Percentiles rank a stretch among this genome's conserved stretches.
phyloP scores from a whole-genome alignment of 2,888 invertebrate species.

The Stratiomys singularior region DNA sequence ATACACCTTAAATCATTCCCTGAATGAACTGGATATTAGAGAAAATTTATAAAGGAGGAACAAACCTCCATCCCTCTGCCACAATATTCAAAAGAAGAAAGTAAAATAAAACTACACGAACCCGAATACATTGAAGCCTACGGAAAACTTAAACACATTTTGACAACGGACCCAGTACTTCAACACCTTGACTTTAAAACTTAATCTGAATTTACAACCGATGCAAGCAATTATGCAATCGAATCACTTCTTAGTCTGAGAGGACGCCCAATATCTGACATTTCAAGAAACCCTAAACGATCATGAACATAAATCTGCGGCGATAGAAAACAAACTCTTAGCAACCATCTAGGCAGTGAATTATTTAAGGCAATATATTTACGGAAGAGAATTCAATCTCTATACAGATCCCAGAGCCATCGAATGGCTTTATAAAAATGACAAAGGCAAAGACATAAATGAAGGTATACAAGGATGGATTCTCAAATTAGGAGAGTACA shows the following conservation, averaged over 20 bases:
- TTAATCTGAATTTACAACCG: slow-evolving; percentile 56
- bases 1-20: slow-evolving; percentile 53
- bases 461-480: slow-evolving; percentile 1
- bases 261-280: slow-evolving; percentile 55
- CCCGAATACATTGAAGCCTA: not conserved
- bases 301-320: too few species aligned
- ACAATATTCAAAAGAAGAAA: slow-evolving; percentile 50
- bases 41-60: not conserved
- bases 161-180: not conserved
- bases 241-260: slow-evolving; percentile 56
- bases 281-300: slow-evolving; percentile 10
- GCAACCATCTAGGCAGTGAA: slow-evolving; percentile 58
- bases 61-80: slow-evolving; percentile 48
- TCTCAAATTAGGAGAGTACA: not conserved
- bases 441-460: not conserved
- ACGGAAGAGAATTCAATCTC: not conserved
- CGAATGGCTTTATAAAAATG: not conserved
- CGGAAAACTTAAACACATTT: not conserved
- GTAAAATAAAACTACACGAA: not conserved
- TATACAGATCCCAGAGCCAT: not conserved
- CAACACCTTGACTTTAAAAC: slow-evolving; percentile 57
- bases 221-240: slow-evolving; percentile 55
- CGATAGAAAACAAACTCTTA: slow-evolving; percentile 59
- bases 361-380: slow-evolving; percentile 59
- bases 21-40: not conserved